phyloP scores from a whole-genome alignment of 2,113 vertebrate species.

The Machaerirhynchus nigripectus region DNA sequence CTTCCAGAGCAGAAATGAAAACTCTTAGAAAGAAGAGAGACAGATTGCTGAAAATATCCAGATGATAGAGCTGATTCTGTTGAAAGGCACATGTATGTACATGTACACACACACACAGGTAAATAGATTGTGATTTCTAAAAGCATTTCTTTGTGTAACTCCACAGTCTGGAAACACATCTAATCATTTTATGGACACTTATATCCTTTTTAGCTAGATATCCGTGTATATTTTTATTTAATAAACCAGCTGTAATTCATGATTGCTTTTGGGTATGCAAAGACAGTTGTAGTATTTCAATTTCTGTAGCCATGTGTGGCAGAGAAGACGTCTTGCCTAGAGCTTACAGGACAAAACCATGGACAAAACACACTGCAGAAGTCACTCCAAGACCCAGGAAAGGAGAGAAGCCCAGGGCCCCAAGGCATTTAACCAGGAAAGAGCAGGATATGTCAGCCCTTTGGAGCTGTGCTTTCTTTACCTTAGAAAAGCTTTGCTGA shows the following conservation, averaged over 20 bases:
- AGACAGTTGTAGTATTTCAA: neutral
- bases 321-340: neutral
- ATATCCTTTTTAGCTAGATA: neutral
- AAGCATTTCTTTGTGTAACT: neutral
- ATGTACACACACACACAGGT: neutral
- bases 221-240: neutral
- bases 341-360: neutral
- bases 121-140: neutral
- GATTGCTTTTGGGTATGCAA: neutral
- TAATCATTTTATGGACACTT: neutral
- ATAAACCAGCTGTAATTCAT: neutral
- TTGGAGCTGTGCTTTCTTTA: neutral
- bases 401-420: neutral
- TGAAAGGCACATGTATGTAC: neutral
- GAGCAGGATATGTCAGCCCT: neutral
- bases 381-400: neutral
- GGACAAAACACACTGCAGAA: neutral
- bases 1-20: neutral
- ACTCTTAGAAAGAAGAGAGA: neutral
- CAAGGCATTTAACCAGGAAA: neutral
- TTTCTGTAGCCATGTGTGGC: neutral
- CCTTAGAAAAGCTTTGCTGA: neutral
- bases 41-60: neutral
- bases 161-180: neutral
- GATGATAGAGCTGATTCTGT: neutral